Percentiles rank a stretch among this genome's conserved stretches.
These are phyloP conservation scores for Euwallacea similis DNA, from an alignment of 1,140 invertebrate species.

Conservation along the genomic window DNA sequence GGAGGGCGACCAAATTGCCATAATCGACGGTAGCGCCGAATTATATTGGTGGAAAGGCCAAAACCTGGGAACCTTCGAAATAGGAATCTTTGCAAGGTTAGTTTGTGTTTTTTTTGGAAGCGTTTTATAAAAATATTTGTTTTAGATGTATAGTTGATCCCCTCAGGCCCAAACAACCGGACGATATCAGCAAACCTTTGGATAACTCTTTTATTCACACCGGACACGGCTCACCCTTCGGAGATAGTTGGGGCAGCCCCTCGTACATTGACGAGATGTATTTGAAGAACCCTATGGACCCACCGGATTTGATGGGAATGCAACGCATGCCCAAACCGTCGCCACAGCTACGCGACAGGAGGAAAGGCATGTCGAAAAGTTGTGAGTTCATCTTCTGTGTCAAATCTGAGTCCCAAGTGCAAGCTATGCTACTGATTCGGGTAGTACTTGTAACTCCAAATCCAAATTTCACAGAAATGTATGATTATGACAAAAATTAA, in stretches of 20 bases:
- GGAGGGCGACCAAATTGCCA: slow-evolving; percentile 83
- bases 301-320: slow-evolving; percentile 69
- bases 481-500: no score
- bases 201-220: slow-evolving; percentile 88
- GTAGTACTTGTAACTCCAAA: background rate
- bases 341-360: slow-evolving; percentile 56
- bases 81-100: slow-evolving; percentile 76
- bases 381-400: slow-evolving; percentile 28
- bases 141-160: slow-evolving; percentile 70
- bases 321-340: slow-evolving; percentile 52
- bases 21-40: slow-evolving; percentile 89
- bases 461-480: no score
- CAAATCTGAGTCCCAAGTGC: no score
- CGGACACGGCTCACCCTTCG: slow-evolving; percentile 71
- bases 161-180: slow-evolving; percentile 63
- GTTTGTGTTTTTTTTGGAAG: background rate
- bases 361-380: slow-evolving; percentile 52
- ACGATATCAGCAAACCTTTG: slow-evolving; percentile 76
- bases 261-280: slow-evolving; percentile 81
- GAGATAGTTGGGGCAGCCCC: slow-evolving; percentile 86
- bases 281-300: slow-evolving; percentile 80
- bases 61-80: slow-evolving; percentile 85
- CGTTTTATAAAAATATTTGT: slow-evolving; percentile 43
- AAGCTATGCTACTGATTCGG: background rate
- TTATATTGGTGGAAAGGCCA: slow-evolving; percentile 96